These are phyloP conservation scores for Ephialtes manifestator DNA, from an alignment of 2,888 invertebrate species.

Conservation along the genomic window DNA sequence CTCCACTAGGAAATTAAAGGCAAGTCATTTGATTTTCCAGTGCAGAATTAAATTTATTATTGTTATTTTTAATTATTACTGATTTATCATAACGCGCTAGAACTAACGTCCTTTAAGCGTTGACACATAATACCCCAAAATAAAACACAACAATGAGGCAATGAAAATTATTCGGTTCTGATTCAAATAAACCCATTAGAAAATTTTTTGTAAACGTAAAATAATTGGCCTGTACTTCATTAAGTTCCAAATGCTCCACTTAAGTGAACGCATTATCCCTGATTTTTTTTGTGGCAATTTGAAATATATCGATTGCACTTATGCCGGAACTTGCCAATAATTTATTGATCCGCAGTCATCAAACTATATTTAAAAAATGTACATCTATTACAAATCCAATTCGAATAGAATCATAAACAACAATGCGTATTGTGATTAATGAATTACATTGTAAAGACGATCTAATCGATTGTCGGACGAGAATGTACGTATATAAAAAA, in stretches of 20 bases:
- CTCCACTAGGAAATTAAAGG: no score
- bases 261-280: not conserved
- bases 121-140: no score
- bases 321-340: not conserved
- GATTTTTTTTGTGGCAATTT: not conserved
- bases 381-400: not conserved
- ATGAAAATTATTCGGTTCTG: no score
- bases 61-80: no score
- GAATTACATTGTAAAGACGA: conserved; percentile 47
- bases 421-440: conserved; percentile 57
- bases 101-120: no score
- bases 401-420: conserved; percentile 20
- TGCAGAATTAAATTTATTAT: no score
- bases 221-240: not conserved
- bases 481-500: conserved; percentile 47
- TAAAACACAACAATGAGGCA: no score
- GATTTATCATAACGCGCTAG: no score
- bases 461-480: conserved; percentile 39
- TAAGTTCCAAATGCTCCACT: not conserved
- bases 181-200: not conserved
- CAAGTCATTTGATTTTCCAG: no score
- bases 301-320: not conserved
- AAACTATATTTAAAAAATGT: not conserved
- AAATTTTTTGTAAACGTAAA: not conserved
- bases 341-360: not conserved